Evolutionary conservation across 1,140 invertebrate species (phyloP).

Genomic region (Planococcus citri): DNA sequence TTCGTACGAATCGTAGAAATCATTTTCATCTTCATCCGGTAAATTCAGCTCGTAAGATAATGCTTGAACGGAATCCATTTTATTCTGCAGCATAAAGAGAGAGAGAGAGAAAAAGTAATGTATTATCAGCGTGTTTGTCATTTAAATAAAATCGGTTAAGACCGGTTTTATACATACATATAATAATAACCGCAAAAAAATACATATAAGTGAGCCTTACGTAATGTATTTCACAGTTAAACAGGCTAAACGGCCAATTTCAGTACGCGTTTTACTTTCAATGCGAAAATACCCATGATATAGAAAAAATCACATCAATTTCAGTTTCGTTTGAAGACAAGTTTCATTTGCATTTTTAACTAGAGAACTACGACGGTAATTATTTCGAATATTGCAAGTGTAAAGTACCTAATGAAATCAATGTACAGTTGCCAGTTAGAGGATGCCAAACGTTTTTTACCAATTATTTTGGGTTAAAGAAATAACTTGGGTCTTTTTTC

Average conservation of each 20-base stretch:
- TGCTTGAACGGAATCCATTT: slow-evolving; percentile 9
- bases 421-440: too few species aligned
- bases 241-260: slow-evolving; percentile 6
- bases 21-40: slow-evolving; percentile 7
- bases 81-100: too few species aligned
- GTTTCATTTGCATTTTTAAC: too few species aligned
- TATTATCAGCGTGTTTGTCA: neutral
- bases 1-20: slow-evolving; percentile 8
- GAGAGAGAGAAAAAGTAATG: neutral
- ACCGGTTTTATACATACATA: neutral
- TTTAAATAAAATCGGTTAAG: slow-evolving; percentile 4
- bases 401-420: too few species aligned
- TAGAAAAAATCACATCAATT: too few species aligned
- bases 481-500: too few species aligned
- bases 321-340: too few species aligned
- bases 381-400: too few species aligned
- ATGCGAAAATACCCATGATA: neutral
- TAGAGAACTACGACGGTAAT: too few species aligned
- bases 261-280: neutral
- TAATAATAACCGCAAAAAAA: neutral
- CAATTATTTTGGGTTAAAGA: too few species aligned
- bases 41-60: slow-evolving; percentile 9
- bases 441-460: too few species aligned
- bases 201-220: neutral
- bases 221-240: neutral